Conservation (phyloP, 2,113 vertebrate species). For the Xiphophorus maculatus region DNA sequence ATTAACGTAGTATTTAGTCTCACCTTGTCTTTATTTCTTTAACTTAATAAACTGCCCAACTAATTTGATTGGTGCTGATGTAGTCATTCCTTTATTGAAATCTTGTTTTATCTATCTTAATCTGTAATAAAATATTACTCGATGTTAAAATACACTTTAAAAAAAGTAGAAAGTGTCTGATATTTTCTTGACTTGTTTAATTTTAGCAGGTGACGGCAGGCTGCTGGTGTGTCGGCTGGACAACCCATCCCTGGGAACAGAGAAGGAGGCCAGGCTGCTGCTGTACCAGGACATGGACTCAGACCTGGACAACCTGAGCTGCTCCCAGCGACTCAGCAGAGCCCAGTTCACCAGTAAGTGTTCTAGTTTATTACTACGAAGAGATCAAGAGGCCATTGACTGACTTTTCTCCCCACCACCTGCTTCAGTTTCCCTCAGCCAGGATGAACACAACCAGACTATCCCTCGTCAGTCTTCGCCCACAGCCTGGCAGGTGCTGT, state of each 20-base stretch:
- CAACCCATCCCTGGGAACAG: constrained; percentile 80
- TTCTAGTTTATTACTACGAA: no score
- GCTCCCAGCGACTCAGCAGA: constrained; percentile 83
- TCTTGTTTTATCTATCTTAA: no score
- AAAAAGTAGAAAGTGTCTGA: no score
- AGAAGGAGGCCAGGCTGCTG: constrained; percentile 88
- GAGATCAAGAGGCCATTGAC: not conserved
- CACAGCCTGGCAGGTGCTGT: constrained; percentile 87
- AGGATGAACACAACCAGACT: constrained; percentile 91
- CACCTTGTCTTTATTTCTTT: no score
- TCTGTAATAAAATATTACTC: no score
- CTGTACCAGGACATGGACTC: constrained; percentile 85
- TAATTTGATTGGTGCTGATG: no score
- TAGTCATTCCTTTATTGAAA: no score
- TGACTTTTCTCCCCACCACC: constrained; percentile 10
- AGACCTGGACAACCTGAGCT: constrained; percentile 82
- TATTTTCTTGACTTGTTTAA: not conserved
- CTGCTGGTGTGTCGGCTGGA: constrained; percentile 83
- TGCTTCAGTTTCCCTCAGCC: constrained; percentile 85
- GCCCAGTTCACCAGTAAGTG: constrained; percentile 79
- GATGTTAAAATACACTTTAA: no score
- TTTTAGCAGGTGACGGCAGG: constrained; percentile 80
- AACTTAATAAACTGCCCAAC: no score
- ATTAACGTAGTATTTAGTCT: no score
- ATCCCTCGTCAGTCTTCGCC: constrained; percentile 85